Conservation (phyloP, 2,888 invertebrate genomes). For the Esperia sulphurella region DNA sequence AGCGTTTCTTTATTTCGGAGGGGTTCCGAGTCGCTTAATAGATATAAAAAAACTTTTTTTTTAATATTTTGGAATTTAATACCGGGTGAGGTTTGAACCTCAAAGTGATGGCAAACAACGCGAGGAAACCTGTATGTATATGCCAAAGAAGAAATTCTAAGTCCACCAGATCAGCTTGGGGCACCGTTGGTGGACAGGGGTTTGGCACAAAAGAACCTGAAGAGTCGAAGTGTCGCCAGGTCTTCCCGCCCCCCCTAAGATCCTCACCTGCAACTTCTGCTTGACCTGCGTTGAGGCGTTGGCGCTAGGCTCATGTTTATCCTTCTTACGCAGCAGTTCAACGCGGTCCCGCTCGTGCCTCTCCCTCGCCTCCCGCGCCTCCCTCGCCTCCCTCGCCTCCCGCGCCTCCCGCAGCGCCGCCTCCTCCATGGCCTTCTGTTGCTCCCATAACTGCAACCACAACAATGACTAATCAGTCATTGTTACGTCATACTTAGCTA, state of each 20-base stretch:
- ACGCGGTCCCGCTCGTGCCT: conserved; percentile 88
- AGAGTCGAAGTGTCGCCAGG: no score
- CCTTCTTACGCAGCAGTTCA: conserved; percentile 93
- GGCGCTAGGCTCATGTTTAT: conserved; percentile 97
- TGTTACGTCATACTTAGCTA: conserved; percentile 1
- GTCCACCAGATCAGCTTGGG: no score
- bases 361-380: conserved; percentile 82
- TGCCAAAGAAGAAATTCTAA: no score
- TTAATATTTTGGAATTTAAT: no score
- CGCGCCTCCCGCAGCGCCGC: conserved; percentile 89
- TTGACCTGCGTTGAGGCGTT: conserved; percentile 98
- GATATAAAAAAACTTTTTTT: no score
- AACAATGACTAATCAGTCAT: not conserved
- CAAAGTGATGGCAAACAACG: no score
- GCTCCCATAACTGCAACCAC: conserved; percentile 89
- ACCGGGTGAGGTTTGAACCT: no score
- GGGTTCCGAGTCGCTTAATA: no score
- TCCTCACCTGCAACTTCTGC: conserved; percentile 90
- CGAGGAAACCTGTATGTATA: no score
- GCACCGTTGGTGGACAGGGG: no score
- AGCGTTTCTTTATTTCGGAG: no score
- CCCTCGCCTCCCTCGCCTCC: conserved; percentile 87
- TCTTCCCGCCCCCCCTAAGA: not conserved
- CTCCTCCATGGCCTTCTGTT: conserved; percentile 90
- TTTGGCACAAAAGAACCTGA: no score